These are phyloP conservation scores for Andrena minutula DNA, from an alignment of 2,888 invertebrate genomes.

Conservation along the genomic window DNA sequence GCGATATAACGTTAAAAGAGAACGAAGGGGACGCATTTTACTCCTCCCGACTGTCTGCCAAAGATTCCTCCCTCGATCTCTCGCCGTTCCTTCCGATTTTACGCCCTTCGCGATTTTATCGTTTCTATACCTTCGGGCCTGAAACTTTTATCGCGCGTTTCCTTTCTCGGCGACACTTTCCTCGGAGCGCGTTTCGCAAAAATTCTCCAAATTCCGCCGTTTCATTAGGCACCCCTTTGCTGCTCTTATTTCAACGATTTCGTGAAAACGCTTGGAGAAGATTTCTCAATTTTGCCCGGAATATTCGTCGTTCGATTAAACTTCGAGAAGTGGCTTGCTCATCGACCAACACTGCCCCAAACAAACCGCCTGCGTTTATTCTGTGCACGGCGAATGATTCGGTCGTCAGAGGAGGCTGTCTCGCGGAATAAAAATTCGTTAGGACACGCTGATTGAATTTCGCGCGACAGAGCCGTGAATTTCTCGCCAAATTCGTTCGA, in stretches of 20 bases:
- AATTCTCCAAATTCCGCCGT: slow-evolving; percentile 11
- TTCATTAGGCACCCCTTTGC: neutral
- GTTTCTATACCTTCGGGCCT: slow-evolving; percentile 6
- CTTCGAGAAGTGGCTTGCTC: neutral
- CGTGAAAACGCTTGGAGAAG: neutral
- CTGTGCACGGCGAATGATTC: neutral
- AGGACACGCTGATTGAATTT: slow-evolving; percentile 41
- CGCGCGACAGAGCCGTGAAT: slow-evolving; percentile 28
- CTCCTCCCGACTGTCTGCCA: slow-evolving; percentile 5
- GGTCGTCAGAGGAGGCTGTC: neutral
- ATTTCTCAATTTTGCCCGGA: neutral
- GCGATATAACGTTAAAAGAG: slow-evolving; percentile 4
- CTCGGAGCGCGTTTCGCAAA: neutral
- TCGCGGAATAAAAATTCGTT: slow-evolving; percentile 34
- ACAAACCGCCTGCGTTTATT: neutral
- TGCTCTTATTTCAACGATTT: neutral
- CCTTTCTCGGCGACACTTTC: neutral
- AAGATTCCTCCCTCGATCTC: slow-evolving; percentile 11
- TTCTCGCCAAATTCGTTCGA: slow-evolving; percentile 16
- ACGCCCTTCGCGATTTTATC: slow-evolving; percentile 16
- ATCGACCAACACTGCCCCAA: slow-evolving; percentile 8
- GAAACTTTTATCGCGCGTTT: slow-evolving; percentile 25
- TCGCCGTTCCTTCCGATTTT: neutral
- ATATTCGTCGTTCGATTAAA: neutral
- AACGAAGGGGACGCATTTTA: slow-evolving; percentile 1